A percentile compares a stretch with the other conserved stretches of the same genome.
These are phyloP conservation scores for Panulirus ornatus DNA, from an alignment of 1,140 invertebrate genomes.

Conservation along the genomic window DNA sequence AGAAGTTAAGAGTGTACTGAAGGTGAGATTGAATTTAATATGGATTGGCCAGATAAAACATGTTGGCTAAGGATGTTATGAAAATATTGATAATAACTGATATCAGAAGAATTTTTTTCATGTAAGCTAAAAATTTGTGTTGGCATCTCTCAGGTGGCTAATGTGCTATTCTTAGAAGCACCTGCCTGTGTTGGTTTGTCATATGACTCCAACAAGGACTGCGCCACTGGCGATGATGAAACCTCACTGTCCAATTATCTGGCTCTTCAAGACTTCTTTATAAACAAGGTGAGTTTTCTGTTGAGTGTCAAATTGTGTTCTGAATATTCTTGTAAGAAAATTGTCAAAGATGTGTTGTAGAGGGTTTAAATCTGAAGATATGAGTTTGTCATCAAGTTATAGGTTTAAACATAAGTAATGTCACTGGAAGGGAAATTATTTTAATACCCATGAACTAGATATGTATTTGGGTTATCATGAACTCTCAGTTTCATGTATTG, in stretches of 20 bases:
- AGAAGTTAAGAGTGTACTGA: neutral
- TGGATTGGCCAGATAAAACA: neutral
- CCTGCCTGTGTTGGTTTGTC: slow-evolving; percentile 74
- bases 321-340: too few relatives aligned
- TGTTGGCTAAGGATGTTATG: neutral
- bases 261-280: slow-evolving; percentile 69
- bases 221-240: slow-evolving; percentile 65
- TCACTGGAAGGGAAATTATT: too few relatives aligned
- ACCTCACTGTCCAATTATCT: slow-evolving; percentile 67
- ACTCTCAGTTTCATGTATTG: too few relatives aligned
- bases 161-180: slow-evolving; percentile 81
- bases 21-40: neutral
- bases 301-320: too few relatives aligned
- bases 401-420: too few relatives aligned
- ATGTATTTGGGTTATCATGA: too few relatives aligned
- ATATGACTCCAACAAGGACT: slow-evolving; percentile 57
- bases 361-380: too few relatives aligned
- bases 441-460: too few relatives aligned
- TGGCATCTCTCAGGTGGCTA: slow-evolving; percentile 84
- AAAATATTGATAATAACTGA: neutral
- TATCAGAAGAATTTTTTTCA: neutral
- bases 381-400: too few relatives aligned
- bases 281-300: slow-evolving; percentile 41
- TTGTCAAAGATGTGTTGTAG: too few relatives aligned
- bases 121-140: neutral